Percentiles rank a stretch among this genome's conserved stretches.
These are phyloP conservation scores for Sphaerophoria rueppellii DNA, from an alignment of 2,888 invertebrate genomes.

Conservation along the genomic window DNA sequence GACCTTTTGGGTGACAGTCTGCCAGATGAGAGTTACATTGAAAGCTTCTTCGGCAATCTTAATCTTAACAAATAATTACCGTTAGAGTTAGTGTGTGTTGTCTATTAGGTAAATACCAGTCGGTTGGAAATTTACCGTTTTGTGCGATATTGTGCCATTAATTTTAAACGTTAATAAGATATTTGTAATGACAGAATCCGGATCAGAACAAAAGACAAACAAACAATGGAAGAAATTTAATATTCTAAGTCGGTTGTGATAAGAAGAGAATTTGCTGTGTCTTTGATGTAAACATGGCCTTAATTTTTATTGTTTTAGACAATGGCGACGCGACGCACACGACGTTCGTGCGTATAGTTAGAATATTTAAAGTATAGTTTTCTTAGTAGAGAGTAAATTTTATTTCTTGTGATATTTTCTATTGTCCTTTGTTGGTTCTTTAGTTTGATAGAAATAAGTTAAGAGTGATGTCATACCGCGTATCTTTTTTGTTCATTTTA, in stretches of 20 bases:
- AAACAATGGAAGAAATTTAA: conserved; percentile 26
- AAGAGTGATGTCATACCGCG: conserved; percentile 65
- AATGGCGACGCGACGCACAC: background rate
- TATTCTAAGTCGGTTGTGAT: conserved; percentile 67
- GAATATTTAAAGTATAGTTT: conserved; percentile 3
- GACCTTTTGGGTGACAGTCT: conserved; percentile 79
- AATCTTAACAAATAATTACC: conserved; percentile 19
- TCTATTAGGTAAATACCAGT: background rate
- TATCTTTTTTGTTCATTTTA: conserved; percentile 13
- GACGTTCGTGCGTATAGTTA: background rate
- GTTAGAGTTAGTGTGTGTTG: background rate
- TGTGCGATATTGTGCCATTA: conserved; percentile 53
- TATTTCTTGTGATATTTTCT: conserved; percentile 59
- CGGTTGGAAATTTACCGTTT: background rate
- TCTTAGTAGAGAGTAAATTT: conserved; percentile 19
- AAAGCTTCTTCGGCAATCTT: conserved; percentile 61
- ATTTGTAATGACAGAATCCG: background rate
- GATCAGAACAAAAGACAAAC: background rate
- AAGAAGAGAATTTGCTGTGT: conserved; percentile 45
- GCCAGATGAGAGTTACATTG: conserved; percentile 68
- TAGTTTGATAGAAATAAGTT: conserved; percentile 14
- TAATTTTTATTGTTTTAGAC: conserved; percentile 24
- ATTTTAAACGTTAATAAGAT: background rate
- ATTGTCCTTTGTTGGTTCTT: conserved; percentile 42
- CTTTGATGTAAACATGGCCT: conserved; percentile 60